Base-by-base conservation (phyloP, 2,797 vertebrate genomes). In the Otus scops region DNA sequence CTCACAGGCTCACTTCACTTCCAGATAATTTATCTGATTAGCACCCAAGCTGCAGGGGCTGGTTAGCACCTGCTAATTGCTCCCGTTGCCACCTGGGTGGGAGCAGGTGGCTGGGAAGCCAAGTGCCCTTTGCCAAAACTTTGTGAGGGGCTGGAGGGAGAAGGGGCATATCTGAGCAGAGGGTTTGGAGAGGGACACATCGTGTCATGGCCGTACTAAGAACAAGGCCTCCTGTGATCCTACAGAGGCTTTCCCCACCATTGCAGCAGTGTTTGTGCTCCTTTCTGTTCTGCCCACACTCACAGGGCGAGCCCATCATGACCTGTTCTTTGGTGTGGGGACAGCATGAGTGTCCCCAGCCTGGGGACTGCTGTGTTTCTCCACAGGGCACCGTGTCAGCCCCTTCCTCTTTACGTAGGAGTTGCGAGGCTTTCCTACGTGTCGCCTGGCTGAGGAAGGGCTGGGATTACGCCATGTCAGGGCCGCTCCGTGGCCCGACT, bases 1-100 rank as follows among this genome's bases (percentile, higher is more conserved):
- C 36, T 51, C 0, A 5, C 28, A 19, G 7, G 7, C 15, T 59
- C 17, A 2, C 13, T 4, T 51, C 85, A 3, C 86, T 50, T 69
- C n/a, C 68, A 54, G 61, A 38, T 69, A 23, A 89, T 93, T 96
- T 92, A 95, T 91, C 48, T 85, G 87, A 92, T 85, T 23, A 89
- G 63, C 90, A 77, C 65, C 85, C 53, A 51, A 38, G 61, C 50
- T 76, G 82, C 94, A 88, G 92, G 89, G 64, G 82, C 74, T 92
- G 48, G 8, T 56, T 65, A 73, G 71, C 70, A 94, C 88, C 87
- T 88, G 92, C 83, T 95, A 57, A 97, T 95, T 94, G 91, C 86
- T 75, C 45, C 50, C 48, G 17, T 59, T 19, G 3, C 65, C 3
- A 0, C 53, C 74, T 10, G 2, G 2, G 16, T 36, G 80, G 70